Evolutionary conservation across 2,888 invertebrate species (phyloP), one percentile per base, ranked within the genome.

Genomic region (Onchidella celtica): DNA sequence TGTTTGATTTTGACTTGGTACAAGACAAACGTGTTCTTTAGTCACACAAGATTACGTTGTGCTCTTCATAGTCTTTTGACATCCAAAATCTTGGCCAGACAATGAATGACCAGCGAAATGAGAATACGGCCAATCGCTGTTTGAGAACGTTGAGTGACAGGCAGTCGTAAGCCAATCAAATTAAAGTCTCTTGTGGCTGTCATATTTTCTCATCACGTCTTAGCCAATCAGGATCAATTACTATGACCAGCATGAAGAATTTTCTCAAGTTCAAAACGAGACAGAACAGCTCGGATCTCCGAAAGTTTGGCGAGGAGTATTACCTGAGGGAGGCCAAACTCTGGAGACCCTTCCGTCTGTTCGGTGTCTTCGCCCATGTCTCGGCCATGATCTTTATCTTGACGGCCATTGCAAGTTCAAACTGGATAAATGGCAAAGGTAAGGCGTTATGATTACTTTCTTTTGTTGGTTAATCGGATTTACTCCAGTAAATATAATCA

Each of bases 211-310:
- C 17, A 47, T 6, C 17, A 11, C 47, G 47, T 17, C 17, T 47
- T 47, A 32, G 1, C 40, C 69, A 69, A 72, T 34, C 57, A n/a
- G 21, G n/a, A 59, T 36, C 73, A 34, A 14, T n/a, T 24, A 80
- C 0, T 2, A 77, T 79, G 70, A 81, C 84, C 77, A 88, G 84
- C 83, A 90, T 91, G 91, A 91, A 90, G 81, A 90, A 89, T 82
- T 90, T 91, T 85, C 88, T 91, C 73, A 90, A 91, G 85, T 91
- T 91, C 78, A 90, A 90, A 82, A 90, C 90, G 11, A 87, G 89
- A n/a, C 90, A 91, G 27, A 86, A 87, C 27, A 89, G 88, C 66
- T 86, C 88, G 9, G 91, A 90, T 80, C 85, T 88, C 24, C 85
- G 90, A 27, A 90, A 89, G 82, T 91, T 90, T 70, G 90, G 90